Percentiles rank a stretch among this genome's conserved stretches.
Conservation (phyloP, 1,140 invertebrate genomes). For the Atta cephalotes region DNA sequence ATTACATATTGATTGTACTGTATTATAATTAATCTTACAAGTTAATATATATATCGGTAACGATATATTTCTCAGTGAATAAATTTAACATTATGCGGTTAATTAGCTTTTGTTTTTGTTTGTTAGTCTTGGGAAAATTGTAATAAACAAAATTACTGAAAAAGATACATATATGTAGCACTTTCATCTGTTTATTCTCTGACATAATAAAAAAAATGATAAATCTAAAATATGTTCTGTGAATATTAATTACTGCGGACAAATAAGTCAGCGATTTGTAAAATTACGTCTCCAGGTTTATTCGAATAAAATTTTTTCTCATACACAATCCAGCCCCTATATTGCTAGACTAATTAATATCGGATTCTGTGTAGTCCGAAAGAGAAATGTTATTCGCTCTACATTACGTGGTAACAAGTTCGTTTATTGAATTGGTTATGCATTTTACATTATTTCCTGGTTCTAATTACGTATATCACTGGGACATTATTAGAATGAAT, state of each 20-base stretch:
- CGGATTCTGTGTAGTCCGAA: neutral
- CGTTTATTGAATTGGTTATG: slow-evolving; percentile 59
- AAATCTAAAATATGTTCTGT: neutral
- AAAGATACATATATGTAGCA: neutral
- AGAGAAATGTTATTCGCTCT: slow-evolving; percentile 44
- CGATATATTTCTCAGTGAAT: neutral
- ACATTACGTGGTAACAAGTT: slow-evolving; percentile 33
- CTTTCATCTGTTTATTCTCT: neutral
- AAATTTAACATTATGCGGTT: neutral
- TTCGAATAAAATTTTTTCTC: slow-evolving; percentile 51
- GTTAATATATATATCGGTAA: neutral
- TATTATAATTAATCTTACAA: slow-evolving; percentile 25
- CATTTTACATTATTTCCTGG: slow-evolving; percentile 57
- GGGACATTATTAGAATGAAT: slow-evolving; percentile 52
- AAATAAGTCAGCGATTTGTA: slow-evolving; percentile 39
- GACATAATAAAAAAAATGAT: neutral
- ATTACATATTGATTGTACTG: slow-evolving; percentile 36
- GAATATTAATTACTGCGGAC: slow-evolving; percentile 24
- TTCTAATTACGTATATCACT: slow-evolving; percentile 55
- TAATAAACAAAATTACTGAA: neutral
- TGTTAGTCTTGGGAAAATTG: slow-evolving; percentile 3
- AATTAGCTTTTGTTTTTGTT: neutral
- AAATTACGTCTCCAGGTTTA: slow-evolving; percentile 17
- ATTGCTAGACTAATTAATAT: slow-evolving; percentile 51
- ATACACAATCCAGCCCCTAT: neutral